Evolutionary conservation across 1,140 invertebrate genomes (phyloP).

Genomic region (Thaumatotibia leucotreta): DNA sequence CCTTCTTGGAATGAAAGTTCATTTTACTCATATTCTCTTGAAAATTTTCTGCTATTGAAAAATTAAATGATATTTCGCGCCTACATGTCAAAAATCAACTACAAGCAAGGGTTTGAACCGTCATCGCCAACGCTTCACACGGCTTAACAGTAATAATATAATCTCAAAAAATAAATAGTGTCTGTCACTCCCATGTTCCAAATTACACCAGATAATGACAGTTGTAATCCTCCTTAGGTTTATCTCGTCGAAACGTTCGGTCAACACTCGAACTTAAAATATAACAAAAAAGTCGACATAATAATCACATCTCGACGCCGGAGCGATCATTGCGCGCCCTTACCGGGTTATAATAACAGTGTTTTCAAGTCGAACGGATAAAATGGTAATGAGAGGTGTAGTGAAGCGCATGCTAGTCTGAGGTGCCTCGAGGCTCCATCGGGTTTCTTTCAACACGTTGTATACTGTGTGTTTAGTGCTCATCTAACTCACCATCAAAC

Average conservation of each 20-base stretch:
- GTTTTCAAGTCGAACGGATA: slow-evolving; percentile 41
- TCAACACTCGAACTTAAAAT: slow-evolving; percentile 30
- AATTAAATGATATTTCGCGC: too few species aligned
- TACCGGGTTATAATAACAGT: slow-evolving; percentile 62
- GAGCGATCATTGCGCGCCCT: slow-evolving; percentile 55
- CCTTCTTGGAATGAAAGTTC: too few species aligned
- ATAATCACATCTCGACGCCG: slow-evolving; percentile 42
- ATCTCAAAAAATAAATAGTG: neutral
- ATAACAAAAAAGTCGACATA: slow-evolving; percentile 32
- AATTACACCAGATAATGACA: slow-evolving; percentile 24
- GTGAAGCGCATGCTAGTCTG: slow-evolving; percentile 38
- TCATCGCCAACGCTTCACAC: too few species aligned
- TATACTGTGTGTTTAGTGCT: slow-evolving; percentile 65
- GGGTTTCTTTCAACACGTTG: slow-evolving; percentile 69
- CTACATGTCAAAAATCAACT: too few species aligned
- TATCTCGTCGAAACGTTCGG: slow-evolving; percentile 15
- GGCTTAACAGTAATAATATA: neutral
- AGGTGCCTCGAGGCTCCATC: slow-evolving; percentile 46
- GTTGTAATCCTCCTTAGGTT: slow-evolving; percentile 30
- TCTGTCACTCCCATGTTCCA: neutral
- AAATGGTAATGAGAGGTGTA: slow-evolving; percentile 58
- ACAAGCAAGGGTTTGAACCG: too few species aligned
- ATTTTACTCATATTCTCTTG: too few species aligned
- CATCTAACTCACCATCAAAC: slow-evolving; percentile 51
- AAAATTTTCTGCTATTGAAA: too few species aligned